A percentile compares a stretch with the other conserved stretches of the same genome.
Evolutionary conservation across 2,888 invertebrate genomes (phyloP).

Genomic region (Dorcus hopei): DNA sequence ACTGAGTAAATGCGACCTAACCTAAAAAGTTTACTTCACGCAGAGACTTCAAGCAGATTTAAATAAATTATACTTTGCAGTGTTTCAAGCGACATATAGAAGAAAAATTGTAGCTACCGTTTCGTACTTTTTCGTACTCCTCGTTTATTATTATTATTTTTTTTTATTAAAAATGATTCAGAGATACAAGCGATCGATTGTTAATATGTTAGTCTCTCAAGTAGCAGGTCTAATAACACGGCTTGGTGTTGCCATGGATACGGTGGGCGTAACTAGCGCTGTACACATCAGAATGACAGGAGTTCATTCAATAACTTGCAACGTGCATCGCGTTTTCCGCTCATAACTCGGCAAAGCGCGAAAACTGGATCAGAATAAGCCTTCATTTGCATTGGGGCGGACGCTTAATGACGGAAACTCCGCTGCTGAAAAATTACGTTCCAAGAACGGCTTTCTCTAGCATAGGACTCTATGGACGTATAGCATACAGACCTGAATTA

Average conservation of each 20-base stretch:
- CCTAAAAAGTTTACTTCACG: constrained; percentile 18
- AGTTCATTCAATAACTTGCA: constrained; percentile 30
- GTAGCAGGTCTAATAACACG: constrained; percentile 27
- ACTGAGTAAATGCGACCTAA: constrained; percentile 17
- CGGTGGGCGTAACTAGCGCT: constrained; percentile 37
- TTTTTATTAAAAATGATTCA: too few relatives aligned
- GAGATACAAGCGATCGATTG: constrained; percentile 25
- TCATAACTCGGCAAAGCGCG: neutral
- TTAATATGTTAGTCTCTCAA: constrained; percentile 20
- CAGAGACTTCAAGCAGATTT: neutral
- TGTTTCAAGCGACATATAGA: neutral
- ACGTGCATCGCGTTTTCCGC: constrained; percentile 9
- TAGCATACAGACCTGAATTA: too few relatives aligned
- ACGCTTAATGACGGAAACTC: too few relatives aligned
- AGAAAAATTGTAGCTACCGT: neutral
- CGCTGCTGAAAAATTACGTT: too few relatives aligned
- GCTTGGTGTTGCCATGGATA: constrained; percentile 37
- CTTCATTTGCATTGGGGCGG: neutral
- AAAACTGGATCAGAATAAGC: neutral
- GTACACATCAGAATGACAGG: constrained; percentile 32
- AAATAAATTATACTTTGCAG: neutral
- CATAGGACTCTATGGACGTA: too few relatives aligned
- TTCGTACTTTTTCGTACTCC: too few relatives aligned
- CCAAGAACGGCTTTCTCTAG: too few relatives aligned
- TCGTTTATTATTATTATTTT: too few relatives aligned